Evolutionary conservation across 2,797 vertebrate species (phyloP), one percentile per base, ranked within the genome.

Genomic region (Oreochromis mossambicus): DNA sequence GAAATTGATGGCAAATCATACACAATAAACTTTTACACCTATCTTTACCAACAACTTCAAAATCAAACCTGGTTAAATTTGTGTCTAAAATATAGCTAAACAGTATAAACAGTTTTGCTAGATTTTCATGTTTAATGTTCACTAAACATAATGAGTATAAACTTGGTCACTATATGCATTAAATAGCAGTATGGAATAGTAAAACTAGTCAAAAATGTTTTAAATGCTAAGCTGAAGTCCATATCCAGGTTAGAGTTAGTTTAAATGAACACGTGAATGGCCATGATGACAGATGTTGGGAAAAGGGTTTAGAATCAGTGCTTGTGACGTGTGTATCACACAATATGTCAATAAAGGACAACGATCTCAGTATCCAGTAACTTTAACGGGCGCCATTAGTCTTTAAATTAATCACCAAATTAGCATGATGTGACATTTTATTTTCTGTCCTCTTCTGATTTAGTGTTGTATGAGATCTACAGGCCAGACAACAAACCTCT

Each of bases 401-500:
- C 8, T 26, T 3, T 6, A 48, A 78, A 46, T 56, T 14, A 41
- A 9, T 43, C n/a, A 24, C 52, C 46, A 79, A 12, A 84, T 80
- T 43, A 29, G 29, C 19, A n/a, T 4, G 17, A 75, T 14, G 29
- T 86, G 5, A 80, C 32, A 11, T 79, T 78, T 24, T 32, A 32
- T 13, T 24, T n/a, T 86, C 24, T 86, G 38, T 82, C 24, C 43
- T n/a, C 9, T 80, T 24, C 61, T 12, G 2, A 5, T 52, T 19
- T 87, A 99, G 98, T 99, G 66, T 89, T 98, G 92, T 98, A 98
- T 4, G 97, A 98, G 92, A 96, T 99, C 91, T 98, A 96, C 95
- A 92, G 95, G 41, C 91, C 95, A 0, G 96, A 99, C 92, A 96
- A 96, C 92, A 97, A 96, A 1, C 89, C 96, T 58, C 87, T 98